Conservation (phyloP, 2,888 invertebrate species). For the Tupiocoris notatus region DNA sequence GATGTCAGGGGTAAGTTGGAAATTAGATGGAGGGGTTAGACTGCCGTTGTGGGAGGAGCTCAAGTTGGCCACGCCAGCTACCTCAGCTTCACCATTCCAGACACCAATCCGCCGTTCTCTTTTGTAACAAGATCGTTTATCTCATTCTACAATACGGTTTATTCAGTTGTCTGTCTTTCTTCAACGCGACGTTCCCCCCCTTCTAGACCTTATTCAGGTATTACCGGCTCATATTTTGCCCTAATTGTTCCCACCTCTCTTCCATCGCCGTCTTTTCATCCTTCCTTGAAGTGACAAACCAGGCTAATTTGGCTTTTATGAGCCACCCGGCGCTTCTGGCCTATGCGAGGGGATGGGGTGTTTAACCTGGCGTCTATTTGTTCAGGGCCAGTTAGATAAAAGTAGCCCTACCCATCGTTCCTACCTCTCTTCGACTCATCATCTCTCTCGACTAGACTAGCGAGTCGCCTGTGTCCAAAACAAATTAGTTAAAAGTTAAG, state of each 20-base stretch:
- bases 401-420: background rate
- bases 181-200: background rate
- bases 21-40: background rate
- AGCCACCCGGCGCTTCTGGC: background rate
- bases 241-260: background rate
- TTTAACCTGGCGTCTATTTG: slow-evolving; percentile 1
- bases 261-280: background rate
- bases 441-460: too few relatives aligned
- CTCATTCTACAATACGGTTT: background rate
- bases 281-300: background rate
- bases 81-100: background rate
- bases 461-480: background rate
- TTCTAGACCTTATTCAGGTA: background rate
- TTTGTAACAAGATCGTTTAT: background rate
- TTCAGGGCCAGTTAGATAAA: background rate
- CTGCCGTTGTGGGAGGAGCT: background rate
- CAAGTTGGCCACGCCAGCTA: background rate
- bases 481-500: background rate
- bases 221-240: slow-evolving; percentile 5
- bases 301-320: slow-evolving; percentile 9
- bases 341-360: background rate
- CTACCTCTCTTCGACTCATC: background rate
- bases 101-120: background rate
- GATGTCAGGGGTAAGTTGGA: background rate
- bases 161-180: background rate